phyloP scores from a whole-genome alignment of 2,888 invertebrate genomes.

The Cerastis leucographa region DNA sequence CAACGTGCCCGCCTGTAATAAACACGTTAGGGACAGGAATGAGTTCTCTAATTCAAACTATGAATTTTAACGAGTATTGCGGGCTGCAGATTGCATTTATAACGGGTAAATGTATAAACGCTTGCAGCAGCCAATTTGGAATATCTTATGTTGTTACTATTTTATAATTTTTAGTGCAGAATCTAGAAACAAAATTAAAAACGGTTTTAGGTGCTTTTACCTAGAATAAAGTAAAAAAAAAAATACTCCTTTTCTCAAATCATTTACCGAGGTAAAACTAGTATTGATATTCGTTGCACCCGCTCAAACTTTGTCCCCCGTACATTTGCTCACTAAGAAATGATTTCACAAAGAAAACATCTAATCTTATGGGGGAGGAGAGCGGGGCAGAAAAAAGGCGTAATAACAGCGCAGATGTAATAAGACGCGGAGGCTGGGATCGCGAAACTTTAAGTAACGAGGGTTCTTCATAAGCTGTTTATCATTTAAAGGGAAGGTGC shows the following conservation, averaged over 20 bases:
- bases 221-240: neutral
- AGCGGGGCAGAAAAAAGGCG: slow-evolving; percentile 49
- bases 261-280: slow-evolving; percentile 1
- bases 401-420: slow-evolving; percentile 54
- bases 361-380: slow-evolving; percentile 52
- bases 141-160: slow-evolving; percentile 7
- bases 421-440: slow-evolving; percentile 37
- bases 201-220: neutral
- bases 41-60: slow-evolving; percentile 58
- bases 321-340: slow-evolving; percentile 48
- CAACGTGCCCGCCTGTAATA: slow-evolving; percentile 17
- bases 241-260: too few relatives aligned
- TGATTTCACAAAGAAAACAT: slow-evolving; percentile 57
- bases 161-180: neutral
- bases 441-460: slow-evolving; percentile 54
- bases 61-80: slow-evolving; percentile 56
- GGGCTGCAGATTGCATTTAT: slow-evolving; percentile 47
- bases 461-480: slow-evolving; percentile 49
- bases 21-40: slow-evolving; percentile 39
- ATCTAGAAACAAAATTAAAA: neutral
- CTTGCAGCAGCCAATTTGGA: slow-evolving; percentile 21
- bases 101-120: slow-evolving; percentile 28
- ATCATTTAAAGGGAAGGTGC: slow-evolving; percentile 53
- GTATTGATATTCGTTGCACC: neutral
- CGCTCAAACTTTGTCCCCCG: neutral